Base-by-base conservation (phyloP, 2,888 invertebrate species). In the Automeris io region DNA sequence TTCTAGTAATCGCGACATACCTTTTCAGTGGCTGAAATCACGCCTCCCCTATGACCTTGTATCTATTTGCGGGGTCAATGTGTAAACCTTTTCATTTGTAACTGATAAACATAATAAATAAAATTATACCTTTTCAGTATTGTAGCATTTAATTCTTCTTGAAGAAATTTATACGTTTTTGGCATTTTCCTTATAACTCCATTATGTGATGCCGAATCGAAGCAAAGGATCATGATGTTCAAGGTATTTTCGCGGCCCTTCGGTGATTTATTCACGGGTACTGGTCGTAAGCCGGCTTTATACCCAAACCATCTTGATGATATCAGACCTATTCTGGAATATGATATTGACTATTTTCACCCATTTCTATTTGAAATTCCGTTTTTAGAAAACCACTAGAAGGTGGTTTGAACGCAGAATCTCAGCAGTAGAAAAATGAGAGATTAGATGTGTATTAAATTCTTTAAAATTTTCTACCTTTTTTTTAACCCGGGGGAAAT, bases 171-270 rank as follows among this genome's bases (percentile, higher is more conserved):
- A 59, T 93, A 93, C 8, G 92, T 91, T 51, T 91, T 91, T 0
- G 95, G 95, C 53, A 96, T 79, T 59, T 93, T 93, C 21, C 96
- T 86, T 33, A 92, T 91, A 57, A 94, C 95, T 1, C 93, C 91
- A 73, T 95, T 93, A 31, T 92, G 88, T 0, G 97, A 95, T 1
- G 97, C 71, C 0, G 97, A 96, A 75, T 98, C 97, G 54, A 95
- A 93, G 0, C 95, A 95, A 49, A 94, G 89, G 9, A 96, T 94
- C 0, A 97, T 70, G 0, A 96, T 91, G 65, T 94, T 95, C 32
- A 65, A n/a, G 1, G 53, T 43, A 7, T 63, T 44, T 16, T 60
- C 56, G 3, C 60, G 45, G 1, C 53, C 51, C 0, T 25, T 39
- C 0, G 57, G 60, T 0, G 51, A 16, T 0, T 41, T 19, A 0